Evolutionary conservation across 2,797 vertebrate genomes (phyloP).

Genomic region (Chiloscyllium punctatum): DNA sequence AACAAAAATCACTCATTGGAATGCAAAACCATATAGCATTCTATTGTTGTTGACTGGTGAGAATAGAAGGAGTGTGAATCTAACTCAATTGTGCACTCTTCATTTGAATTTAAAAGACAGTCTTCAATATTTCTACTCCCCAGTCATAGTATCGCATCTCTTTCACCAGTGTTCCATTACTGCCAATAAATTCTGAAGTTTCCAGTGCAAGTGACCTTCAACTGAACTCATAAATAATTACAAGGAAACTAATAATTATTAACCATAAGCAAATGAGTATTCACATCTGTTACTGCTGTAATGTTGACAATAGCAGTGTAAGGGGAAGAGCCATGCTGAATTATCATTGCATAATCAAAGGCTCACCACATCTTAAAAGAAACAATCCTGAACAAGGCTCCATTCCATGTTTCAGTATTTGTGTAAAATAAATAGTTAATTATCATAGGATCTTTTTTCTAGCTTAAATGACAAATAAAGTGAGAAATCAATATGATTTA

Average conservation of each 20-base stretch:
- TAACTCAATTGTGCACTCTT: neutral
- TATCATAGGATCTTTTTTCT: neutral
- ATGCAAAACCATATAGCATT: neutral
- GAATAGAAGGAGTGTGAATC: neutral
- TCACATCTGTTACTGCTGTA: neutral
- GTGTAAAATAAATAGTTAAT: neutral
- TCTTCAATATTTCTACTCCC: conserved; percentile 4
- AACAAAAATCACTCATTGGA: neutral
- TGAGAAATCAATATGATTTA: neutral
- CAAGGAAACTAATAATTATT: conserved; percentile 22
- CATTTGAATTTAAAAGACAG: neutral
- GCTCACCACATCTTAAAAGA: neutral
- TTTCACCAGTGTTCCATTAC: conserved; percentile 12
- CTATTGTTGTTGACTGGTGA: neutral
- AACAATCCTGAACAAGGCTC: neutral
- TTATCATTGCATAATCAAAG: neutral
- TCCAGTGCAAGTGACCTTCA: conserved; percentile 16
- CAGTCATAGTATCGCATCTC: neutral
- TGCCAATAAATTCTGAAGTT: conserved; percentile 12
- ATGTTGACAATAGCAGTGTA: neutral
- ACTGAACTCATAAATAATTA: conserved; percentile 27
- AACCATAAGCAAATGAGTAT: conserved; percentile 31
- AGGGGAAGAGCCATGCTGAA: neutral
- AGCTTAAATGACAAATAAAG: neutral
- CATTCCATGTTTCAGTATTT: neutral